A percentile compares a stretch with the other conserved stretches of the same genome.
These are phyloP conservation scores for Halichoeres trimaculatus DNA, from an alignment of 2,113 vertebrate species.

Conservation along the genomic window DNA sequence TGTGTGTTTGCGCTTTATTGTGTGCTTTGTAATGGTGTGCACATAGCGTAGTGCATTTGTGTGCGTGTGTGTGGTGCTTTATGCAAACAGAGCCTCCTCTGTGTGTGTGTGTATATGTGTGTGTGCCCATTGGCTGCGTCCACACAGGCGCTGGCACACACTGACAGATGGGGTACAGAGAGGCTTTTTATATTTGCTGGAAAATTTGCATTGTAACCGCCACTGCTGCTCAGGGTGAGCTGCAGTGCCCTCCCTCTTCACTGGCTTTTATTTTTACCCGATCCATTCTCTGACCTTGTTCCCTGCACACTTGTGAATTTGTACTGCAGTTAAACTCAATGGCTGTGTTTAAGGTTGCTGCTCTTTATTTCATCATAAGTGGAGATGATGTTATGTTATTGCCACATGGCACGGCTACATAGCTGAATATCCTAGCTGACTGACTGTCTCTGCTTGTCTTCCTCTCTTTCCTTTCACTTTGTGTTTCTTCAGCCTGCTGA, in stretches of 20 bases:
- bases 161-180: slow-evolving; percentile 68
- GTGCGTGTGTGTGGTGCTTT: slow-evolving; percentile 26
- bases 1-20: slow-evolving; percentile 22
- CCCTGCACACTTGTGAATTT: background rate
- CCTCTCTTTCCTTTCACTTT: slow-evolving; percentile 2
- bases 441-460: background rate
- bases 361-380: slow-evolving; percentile 5
- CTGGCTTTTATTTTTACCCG: slow-evolving; percentile 17
- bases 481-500: slow-evolving; percentile 87
- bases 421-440: background rate
- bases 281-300: slow-evolving; percentile 2
- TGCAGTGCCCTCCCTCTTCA: slow-evolving; percentile 14
- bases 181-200: slow-evolving; percentile 64
- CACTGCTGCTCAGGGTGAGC: slow-evolving; percentile 42
- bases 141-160: slow-evolving; percentile 58
- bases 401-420: too few relatives aligned
- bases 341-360: background rate
- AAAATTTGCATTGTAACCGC: slow-evolving; percentile 74
- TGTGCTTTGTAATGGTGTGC: slow-evolving; percentile 45
- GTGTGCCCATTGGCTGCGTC: slow-evolving; percentile 37
- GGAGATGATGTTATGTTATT: background rate
- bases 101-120: slow-evolving; percentile 26
- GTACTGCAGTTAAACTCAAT: background rate
- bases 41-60: slow-evolving; percentile 7
- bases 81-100: slow-evolving; percentile 69